These are phyloP conservation scores for Willowsia nigromaculata DNA, from an alignment of 2,888 invertebrate species.

Conservation along the genomic window DNA sequence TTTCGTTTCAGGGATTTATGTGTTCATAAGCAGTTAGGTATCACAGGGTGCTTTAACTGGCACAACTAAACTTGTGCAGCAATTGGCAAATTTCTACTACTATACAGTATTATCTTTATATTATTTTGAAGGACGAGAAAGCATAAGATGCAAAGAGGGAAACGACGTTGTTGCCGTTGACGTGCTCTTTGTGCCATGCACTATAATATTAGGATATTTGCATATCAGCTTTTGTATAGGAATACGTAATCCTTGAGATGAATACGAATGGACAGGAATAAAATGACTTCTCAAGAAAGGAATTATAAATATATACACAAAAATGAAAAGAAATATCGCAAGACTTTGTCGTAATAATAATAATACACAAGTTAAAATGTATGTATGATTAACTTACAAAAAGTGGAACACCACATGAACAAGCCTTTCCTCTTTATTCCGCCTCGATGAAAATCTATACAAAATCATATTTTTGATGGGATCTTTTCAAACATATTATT, in stretches of 20 bases:
- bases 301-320: slow-evolving; percentile 19
- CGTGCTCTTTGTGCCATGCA: slow-evolving; percentile 11
- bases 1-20: not conserved
- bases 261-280: slow-evolving; percentile 32
- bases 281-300: slow-evolving; percentile 29
- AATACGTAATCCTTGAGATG: slow-evolving; percentile 46
- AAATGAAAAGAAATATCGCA: slow-evolving; percentile 9
- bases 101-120: not conserved
- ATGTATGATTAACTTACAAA: slow-evolving; percentile 82
- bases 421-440: slow-evolving; percentile 74
- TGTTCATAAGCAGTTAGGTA: not conserved
- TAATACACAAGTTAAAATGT: not conserved
- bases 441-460: slow-evolving; percentile 38
- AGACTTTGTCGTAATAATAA: slow-evolving; percentile 13
- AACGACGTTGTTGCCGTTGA: not conserved
- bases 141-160: not conserved
- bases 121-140: not conserved
- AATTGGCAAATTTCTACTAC: not conserved
- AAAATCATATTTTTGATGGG: not conserved
- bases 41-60: not conserved
- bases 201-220: slow-evolving; percentile 29
- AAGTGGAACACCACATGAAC: slow-evolving; percentile 83
- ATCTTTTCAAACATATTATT: not conserved
- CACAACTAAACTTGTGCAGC: not conserved
- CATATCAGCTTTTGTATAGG: slow-evolving; percentile 26